Evolutionary conservation across 2,113 vertebrate species (phyloP).

Genomic region (Bombycilla garrulus): DNA sequence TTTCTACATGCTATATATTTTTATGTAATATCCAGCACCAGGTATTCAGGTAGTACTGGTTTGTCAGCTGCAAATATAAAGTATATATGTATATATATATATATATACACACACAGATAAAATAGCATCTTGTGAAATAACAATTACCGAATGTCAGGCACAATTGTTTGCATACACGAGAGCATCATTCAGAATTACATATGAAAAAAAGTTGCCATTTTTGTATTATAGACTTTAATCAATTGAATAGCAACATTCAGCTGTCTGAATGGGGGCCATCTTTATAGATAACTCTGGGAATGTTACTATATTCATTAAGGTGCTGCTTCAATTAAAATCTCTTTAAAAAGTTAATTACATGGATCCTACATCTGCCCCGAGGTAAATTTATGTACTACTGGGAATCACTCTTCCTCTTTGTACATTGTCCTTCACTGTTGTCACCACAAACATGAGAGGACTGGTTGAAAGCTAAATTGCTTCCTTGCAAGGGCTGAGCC

Average conservation of each 20-base stretch:
- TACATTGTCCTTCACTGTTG: neutral
- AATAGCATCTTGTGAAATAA: slow-evolving; percentile 71
- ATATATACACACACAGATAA: slow-evolving; percentile 56
- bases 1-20: slow-evolving; percentile 59
- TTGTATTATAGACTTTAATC: slow-evolving; percentile 36
- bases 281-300: slow-evolving; percentile 51
- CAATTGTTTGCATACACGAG: slow-evolving; percentile 59
- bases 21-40: slow-evolving; percentile 70
- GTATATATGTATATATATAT: slow-evolving; percentile 54
- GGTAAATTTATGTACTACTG: slow-evolving; percentile 6
- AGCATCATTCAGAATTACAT: slow-evolving; percentile 58
- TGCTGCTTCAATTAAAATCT: slow-evolving; percentile 68
- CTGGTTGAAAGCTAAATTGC: neutral
- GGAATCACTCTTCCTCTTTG: neutral
- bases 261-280: slow-evolving; percentile 69
- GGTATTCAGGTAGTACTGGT: slow-evolving; percentile 71
- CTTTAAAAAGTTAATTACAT: slow-evolving; percentile 24
- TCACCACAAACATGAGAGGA: neutral
- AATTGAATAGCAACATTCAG: slow-evolving; percentile 74
- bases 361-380: slow-evolving; percentile 35
- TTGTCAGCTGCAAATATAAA: slow-evolving; percentile 76
- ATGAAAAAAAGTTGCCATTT: slow-evolving; percentile 40
- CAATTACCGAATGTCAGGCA: slow-evolving; percentile 68
- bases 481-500: neutral
- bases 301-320: slow-evolving; percentile 72